A percentile compares a stretch with the other conserved stretches of the same genome.
These are phyloP conservation scores for Chaenocephalus aceratus DNA, from an alignment of 2,113 vertebrate genomes.

Conservation along the genomic window DNA sequence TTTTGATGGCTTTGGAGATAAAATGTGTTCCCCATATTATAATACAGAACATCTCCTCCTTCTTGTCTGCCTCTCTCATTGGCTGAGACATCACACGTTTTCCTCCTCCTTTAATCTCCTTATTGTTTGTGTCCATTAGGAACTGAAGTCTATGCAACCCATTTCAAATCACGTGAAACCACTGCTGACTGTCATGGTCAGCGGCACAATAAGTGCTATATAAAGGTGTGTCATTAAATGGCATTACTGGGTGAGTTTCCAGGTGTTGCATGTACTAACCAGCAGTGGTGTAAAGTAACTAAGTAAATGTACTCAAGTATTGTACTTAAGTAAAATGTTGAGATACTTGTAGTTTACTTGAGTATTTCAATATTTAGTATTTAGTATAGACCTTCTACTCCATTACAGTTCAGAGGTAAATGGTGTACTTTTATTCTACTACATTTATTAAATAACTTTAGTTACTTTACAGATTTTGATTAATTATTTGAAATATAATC, in stretches of 20 bases:
- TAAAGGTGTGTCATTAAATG: not conserved
- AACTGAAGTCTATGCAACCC: not conserved
- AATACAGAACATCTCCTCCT: conserved; percentile 24
- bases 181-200: not conserved
- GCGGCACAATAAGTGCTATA: conserved; percentile 4
- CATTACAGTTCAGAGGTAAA: no score
- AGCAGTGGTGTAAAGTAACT: no score
- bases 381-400: no score
- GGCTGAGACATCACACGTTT: conserved; percentile 41
- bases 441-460: no score
- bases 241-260: not conserved
- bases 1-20: conserved; percentile 24
- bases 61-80: conserved; percentile 35
- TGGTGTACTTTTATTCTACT: no score
- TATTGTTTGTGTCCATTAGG: conserved; percentile 19
- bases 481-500: no score
- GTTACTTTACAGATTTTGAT: no score
- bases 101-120: conserved; percentile 20
- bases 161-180: conserved; percentile 13
- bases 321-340: no score
- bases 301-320: no score
- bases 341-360: no score
- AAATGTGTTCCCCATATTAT: conserved; percentile 37
- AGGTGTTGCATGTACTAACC: not conserved
- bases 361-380: no score